Base-by-base conservation (phyloP, 2,888 invertebrate genomes). In the Drymonia ruficornis region DNA sequence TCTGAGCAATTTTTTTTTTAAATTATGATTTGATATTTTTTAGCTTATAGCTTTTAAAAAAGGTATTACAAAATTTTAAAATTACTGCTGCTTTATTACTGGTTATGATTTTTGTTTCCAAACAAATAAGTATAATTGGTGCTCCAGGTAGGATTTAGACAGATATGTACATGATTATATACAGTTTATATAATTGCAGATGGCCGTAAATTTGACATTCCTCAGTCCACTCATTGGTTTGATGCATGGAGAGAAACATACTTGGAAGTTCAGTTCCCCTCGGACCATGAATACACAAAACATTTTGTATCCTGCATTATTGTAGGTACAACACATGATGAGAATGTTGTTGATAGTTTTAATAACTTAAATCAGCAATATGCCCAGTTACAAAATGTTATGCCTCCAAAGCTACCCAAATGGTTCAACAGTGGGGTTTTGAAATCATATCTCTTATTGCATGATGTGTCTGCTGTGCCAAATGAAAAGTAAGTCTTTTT, bases 201-300 rank as follows among this genome's bases (percentile, higher is more conserved):
- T 42, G 86, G 92, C 44, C 89, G 93, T 57, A 93, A 94, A 70
- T 85, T 97, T 61, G 95, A 96, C 69, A 93, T 97, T 70, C 97
- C 97, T 31, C 91, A 94, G 38, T 93, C 95, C 11, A 97, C 97
- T 52, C 96, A 98, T 13, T 99, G 99, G 99, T 99, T 97, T 93
- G 98, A 99, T 85, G 95, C 96, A 11, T 99, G 98, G 97, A 94
- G 98, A 73, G 98, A 98, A 72, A 96, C 96, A 29, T 99, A 99
- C 86, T 93, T 98, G 45, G 95, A 96, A 77, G 95, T 98, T 57
- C 96, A 97, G 80, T 97, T 96, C 82, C 97, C 97, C 16, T 96
- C 97, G 5, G 99, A 99, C 80, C 99, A 99, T 93, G 99, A 99
- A 89, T 99, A 98, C 80, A 96, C 98, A 0, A 97, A 97, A 77